Evolutionary conservation across 1,140 invertebrate genomes (phyloP).

Genomic region (Drosophila burlai): DNA sequence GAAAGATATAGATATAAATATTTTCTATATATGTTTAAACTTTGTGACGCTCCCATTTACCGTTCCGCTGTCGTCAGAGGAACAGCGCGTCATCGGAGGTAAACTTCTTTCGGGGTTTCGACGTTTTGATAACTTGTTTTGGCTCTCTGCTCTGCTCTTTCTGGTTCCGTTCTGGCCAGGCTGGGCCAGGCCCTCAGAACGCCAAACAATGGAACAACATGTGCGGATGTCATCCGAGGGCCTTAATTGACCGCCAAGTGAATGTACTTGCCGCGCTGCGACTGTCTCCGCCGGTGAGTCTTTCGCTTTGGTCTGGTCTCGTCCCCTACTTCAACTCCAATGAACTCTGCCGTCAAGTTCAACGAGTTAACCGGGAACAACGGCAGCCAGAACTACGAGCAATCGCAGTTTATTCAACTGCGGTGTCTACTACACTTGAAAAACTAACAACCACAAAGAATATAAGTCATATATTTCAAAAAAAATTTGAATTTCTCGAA

Average conservation of each 20-base stretch:
- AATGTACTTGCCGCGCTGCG: slow-evolving; percentile 29
- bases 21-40: not conserved
- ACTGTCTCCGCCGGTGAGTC: slow-evolving; percentile 27
- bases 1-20: slow-evolving; percentile 7
- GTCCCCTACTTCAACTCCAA: slow-evolving; percentile 41
- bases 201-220: slow-evolving; percentile 34
- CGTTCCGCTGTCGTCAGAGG: slow-evolving; percentile 46
- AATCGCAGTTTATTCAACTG: slow-evolving; percentile 73
- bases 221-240: slow-evolving; percentile 50
- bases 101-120: slow-evolving; percentile 24
- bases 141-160: not conserved
- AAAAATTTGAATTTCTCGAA: no score
- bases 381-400: slow-evolving; percentile 43
- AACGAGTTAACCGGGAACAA: slow-evolving; percentile 57
- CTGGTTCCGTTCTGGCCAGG: slow-evolving; percentile 9
- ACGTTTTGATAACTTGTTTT: slow-evolving; percentile 71
- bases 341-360: slow-evolving; percentile 74
- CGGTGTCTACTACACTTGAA: slow-evolving; percentile 10
- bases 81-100: slow-evolving; percentile 33
- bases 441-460: not conserved
- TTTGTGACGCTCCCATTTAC: slow-evolving; percentile 42
- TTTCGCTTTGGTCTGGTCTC: not conserved
- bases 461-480: not conserved
- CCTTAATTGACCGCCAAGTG: slow-evolving; percentile 70
- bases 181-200: slow-evolving; percentile 7